Evolutionary conservation across 2,888 invertebrate species (phyloP), one percentile per base, ranked within the genome.

Genomic region (Sarcophaga variegata): DNA sequence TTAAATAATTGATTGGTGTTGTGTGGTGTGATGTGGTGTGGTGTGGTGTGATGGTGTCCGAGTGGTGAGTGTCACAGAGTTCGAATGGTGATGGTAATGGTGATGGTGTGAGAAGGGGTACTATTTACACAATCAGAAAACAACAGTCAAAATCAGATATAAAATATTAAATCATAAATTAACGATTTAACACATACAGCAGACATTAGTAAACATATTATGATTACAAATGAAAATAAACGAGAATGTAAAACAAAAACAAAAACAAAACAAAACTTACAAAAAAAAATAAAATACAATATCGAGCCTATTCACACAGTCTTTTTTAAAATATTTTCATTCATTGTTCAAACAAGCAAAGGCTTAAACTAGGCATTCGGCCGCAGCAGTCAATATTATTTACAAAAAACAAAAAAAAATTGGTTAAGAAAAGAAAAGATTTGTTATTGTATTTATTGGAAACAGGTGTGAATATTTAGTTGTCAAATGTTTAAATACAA

Each of bases 1-100:
- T 91, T 91, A 89, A 91, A 91, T 91, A 91, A 91, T 91, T 91
- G 90, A 91, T 91, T 91, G 91, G 54, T 20, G 20, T 20, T 0
- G 20, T 69, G 25, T 72, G 0, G 27, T 20, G 20, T 20, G 20
- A 1, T 69, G 25, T 72, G 0, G 27, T 6, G 27, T 27, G 27
- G 27, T 37, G 10, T 37, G 37, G 2, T 37, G 8, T 37, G 37
- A 0, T 37, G 37, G 37, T 37, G 37, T 37, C 6, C 0, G 37
- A 2, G 8, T 37, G 8, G 37, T 37, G 8, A 37, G 37, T 37
- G 37, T 37, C 2, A 37, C 37, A 6, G 37, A 37, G 6, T 37
- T 37, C 37, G 37, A 37, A 37, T 37, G 37, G 6, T 37, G 1
- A 37, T 37, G 37, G 6, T 37, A 5, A 27, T 27, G 27, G 4